phyloP scores from a whole-genome alignment of 2,797 vertebrate genomes.

The Sciurus vulgaris region DNA sequence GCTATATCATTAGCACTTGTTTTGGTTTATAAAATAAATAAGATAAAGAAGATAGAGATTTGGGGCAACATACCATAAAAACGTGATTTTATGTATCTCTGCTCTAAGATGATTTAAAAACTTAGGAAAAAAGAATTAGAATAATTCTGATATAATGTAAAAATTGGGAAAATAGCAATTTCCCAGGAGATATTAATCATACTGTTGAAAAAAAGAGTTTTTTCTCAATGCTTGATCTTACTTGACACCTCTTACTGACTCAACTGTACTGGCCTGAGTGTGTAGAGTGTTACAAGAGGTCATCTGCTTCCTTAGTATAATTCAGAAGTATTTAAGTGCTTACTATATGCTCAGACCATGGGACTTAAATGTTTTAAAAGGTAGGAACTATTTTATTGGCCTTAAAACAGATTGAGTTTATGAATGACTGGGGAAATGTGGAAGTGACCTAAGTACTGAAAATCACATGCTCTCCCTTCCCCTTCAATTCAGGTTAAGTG shows the following conservation, averaged over 20 bases:
- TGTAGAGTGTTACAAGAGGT: neutral
- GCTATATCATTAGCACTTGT: neutral
- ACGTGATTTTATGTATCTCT: neutral
- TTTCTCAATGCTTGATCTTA: slow-evolving; percentile 42
- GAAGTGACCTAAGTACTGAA: neutral
- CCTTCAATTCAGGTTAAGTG: neutral
- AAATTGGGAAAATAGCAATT: neutral
- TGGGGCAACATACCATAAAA: neutral
- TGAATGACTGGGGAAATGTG: neutral
- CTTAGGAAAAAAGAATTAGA: neutral
- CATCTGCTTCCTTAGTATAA: neutral
- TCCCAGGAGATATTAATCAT: slow-evolving; percentile 4
- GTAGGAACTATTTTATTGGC: slow-evolving; percentile 29
- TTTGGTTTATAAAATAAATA: slow-evolving; percentile 34
- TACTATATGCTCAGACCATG: neutral
- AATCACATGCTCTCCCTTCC: neutral
- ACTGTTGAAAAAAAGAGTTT: neutral
- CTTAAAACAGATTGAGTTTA: slow-evolving; percentile 23
- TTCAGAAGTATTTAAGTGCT: neutral
- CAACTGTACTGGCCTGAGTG: neutral
- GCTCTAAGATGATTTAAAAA: slow-evolving; percentile 18
- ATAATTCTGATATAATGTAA: slow-evolving; percentile 5
- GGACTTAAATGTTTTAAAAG: neutral
- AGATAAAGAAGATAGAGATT: neutral
- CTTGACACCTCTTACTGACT: neutral